Evolutionary conservation across 2,888 invertebrate species (phyloP).

Genomic region (Octodonta nipae): DNA sequence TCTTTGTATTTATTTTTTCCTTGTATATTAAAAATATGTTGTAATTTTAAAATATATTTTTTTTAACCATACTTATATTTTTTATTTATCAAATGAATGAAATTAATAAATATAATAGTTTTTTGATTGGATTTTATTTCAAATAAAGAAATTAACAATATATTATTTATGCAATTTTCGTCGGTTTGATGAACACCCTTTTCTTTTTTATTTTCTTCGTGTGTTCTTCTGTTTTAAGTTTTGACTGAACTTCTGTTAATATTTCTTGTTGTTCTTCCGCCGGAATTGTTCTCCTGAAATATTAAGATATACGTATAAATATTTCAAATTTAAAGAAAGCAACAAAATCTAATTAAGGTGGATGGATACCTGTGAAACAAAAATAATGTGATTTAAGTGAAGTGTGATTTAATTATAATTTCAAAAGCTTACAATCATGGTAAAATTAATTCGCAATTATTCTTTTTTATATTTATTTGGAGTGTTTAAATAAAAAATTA

Average conservation of each 20-base stretch:
- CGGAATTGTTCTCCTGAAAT: conserved; percentile 61
- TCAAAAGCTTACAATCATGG: too few species aligned
- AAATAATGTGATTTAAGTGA: too few species aligned
- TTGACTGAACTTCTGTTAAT: conserved; percentile 67
- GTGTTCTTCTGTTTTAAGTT: conserved; percentile 56
- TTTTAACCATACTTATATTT: too few species aligned
- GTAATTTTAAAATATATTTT: conserved; percentile 19
- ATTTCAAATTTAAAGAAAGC: too few species aligned
- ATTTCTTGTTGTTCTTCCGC: conserved; percentile 79
- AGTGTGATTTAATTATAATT: too few species aligned
- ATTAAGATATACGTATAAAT: conserved; percentile 3
- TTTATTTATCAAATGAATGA: too few species aligned
- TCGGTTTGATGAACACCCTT: conserved; percentile 46
- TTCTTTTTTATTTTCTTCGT: conserved; percentile 50
- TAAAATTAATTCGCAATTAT: too few species aligned
- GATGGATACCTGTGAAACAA: too few species aligned
- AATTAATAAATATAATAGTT: conserved; percentile 1
- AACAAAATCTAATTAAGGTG: too few species aligned
- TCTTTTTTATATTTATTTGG: too few species aligned
- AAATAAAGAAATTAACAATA: conserved; percentile 4
- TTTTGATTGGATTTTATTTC: not conserved
- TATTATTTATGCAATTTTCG: conserved; percentile 34
- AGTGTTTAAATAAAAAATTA: too few species aligned
- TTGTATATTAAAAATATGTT: conserved; percentile 19
- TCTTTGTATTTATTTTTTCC: conserved; percentile 20